A percentile compares a stretch with the other conserved stretches of the same genome.
These are phyloP conservation scores for Sarcophaga carnaria DNA, from an alignment of 2,888 invertebrate species.

Conservation along the genomic window DNA sequence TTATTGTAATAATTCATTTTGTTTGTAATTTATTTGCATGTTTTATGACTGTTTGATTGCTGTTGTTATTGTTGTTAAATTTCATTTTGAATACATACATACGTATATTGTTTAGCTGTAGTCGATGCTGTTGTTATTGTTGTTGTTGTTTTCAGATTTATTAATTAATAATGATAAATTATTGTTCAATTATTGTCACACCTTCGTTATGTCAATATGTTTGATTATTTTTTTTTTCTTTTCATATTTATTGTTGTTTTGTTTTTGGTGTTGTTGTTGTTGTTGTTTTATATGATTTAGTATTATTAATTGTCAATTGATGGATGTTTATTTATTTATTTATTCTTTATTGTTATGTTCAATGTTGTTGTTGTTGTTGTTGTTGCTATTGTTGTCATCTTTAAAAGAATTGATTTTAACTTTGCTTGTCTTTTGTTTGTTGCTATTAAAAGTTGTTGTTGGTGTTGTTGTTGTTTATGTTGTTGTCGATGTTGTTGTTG, in stretches of 20 bases:
- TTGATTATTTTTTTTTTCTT: slow-evolving; percentile 24
- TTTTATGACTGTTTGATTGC: not conserved
- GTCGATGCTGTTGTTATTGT: slow-evolving; percentile 2
- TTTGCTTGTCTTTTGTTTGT: not conserved
- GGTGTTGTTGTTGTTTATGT: slow-evolving; percentile 38
- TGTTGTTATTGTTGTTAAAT: not conserved
- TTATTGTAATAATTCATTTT: not conserved
- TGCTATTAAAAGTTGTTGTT: slow-evolving; percentile 24
- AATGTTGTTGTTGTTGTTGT: not conserved
- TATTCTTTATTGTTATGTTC: slow-evolving; percentile 13
- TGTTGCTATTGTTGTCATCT: slow-evolving; percentile 28
- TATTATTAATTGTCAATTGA: slow-evolving; percentile 42
- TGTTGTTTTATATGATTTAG: slow-evolving; percentile 37
- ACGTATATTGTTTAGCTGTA: not conserved
- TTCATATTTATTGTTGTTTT: not conserved
- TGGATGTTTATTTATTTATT: not conserved
- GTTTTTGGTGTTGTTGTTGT: slow-evolving; percentile 9
- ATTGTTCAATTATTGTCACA: slow-evolving; percentile 69
- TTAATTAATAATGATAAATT: slow-evolving; percentile 69
- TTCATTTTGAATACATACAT: not conserved
- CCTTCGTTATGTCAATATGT: slow-evolving; percentile 65
- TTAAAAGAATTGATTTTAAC: not conserved
- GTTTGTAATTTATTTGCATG: not conserved
- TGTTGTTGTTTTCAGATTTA: slow-evolving; percentile 55
- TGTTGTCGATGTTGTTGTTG: slow-evolving; percentile 12